phyloP scores from a whole-genome alignment of 2,113 vertebrate genomes.

The Cynocephalus volans region DNA sequence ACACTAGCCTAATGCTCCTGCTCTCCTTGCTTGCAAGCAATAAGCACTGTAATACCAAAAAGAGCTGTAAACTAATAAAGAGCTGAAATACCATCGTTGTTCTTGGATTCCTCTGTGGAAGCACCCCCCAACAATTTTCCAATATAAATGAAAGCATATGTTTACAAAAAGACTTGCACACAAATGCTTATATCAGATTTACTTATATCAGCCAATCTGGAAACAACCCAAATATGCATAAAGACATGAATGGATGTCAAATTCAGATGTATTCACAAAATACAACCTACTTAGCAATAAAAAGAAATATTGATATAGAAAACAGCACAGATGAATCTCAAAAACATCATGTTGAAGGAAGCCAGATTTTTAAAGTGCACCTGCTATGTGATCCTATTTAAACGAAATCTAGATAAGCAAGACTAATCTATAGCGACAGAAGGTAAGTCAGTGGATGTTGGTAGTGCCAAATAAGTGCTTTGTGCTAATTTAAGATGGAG shows the following conservation, averaged over 20 bases:
- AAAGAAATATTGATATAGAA: background rate
- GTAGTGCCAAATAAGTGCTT: too few species aligned
- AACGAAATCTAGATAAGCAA: too few species aligned
- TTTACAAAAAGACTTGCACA: background rate
- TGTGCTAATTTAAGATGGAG: too few species aligned
- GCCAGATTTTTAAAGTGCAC: background rate
- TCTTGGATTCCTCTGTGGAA: too few species aligned
- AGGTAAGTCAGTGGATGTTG: background rate
- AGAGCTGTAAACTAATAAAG: too few species aligned
- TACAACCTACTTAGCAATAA: background rate
- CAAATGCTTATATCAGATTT: background rate
- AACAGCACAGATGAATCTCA: background rate
- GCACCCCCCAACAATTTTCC: too few species aligned
- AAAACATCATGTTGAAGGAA: background rate
- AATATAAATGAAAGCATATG: background rate
- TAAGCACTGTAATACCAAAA: too few species aligned
- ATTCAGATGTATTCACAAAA: background rate
- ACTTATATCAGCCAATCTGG: background rate
- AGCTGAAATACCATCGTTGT: too few species aligned
- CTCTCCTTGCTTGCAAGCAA: too few species aligned
- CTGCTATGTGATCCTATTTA: too few species aligned
- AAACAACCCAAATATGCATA: background rate
- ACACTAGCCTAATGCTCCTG: too few species aligned
- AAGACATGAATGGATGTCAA: background rate
- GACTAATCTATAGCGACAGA: background rate